These are phyloP conservation scores for Himalopsyche japonica DNA, from an alignment of 2,888 invertebrate species.

Conservation along the genomic window DNA sequence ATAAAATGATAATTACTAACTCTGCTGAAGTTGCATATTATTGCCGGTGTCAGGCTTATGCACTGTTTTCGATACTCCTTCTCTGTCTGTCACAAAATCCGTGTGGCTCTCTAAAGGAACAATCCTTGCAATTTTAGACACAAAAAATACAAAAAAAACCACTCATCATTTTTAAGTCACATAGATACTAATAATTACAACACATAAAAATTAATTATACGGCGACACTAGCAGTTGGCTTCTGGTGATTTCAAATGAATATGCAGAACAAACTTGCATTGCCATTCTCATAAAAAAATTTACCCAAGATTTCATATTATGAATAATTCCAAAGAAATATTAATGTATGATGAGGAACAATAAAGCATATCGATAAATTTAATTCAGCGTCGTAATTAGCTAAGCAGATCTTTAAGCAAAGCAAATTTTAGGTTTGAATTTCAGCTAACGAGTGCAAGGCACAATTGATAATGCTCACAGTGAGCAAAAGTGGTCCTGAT, in stretches of 20 bases:
- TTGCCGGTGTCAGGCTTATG: background rate
- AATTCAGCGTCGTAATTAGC: background rate
- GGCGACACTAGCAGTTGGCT: background rate
- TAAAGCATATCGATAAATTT: background rate
- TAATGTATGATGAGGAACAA: background rate
- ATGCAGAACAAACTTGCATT: no score
- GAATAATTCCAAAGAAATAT: no score
- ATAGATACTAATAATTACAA: background rate
- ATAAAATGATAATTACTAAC: constrained; percentile 1
- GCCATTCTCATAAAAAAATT: background rate
- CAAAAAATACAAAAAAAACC: background rate
- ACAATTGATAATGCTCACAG: no score
- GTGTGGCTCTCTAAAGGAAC: background rate
- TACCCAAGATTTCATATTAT: no score
- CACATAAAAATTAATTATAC: background rate
- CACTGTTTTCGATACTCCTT: background rate
- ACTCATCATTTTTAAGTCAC: background rate
- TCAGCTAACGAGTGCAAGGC: no score
- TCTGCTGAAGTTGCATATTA: background rate
- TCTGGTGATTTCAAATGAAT: background rate
- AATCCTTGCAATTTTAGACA: background rate
- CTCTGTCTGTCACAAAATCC: background rate
- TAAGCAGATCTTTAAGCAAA: background rate
- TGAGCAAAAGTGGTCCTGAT: no score
- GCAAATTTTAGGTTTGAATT: background rate